Conservation (phyloP, 1,140 invertebrate species). For the Heliconius melpomene region DNA sequence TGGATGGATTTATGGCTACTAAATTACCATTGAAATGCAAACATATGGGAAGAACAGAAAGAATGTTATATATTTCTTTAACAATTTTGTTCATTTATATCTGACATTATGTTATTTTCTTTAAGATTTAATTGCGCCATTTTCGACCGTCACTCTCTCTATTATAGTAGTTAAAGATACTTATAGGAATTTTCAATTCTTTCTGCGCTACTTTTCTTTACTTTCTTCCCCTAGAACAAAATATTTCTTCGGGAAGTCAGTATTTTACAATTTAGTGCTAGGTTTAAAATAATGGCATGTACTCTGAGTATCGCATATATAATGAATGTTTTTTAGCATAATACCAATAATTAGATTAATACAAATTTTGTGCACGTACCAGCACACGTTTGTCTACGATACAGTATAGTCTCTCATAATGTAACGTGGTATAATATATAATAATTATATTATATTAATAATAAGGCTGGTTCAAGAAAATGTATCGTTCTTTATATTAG, state of each 20-base stretch:
- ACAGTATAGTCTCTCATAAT: not conserved
- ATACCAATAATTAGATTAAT: not conserved
- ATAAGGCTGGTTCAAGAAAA: constrained; percentile 6
- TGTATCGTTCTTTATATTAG: not conserved
- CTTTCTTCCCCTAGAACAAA: constrained; percentile 17
- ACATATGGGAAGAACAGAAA: constrained; percentile 7
- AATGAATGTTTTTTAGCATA: not conserved
- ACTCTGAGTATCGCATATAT: constrained; percentile 11
- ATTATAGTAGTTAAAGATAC: not conserved
- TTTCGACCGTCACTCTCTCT: not conserved
- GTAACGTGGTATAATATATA: not conserved
- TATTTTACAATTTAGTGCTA: not conserved
- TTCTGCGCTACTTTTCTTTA: constrained; percentile 16
- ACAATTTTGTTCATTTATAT: not conserved
- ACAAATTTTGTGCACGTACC: not conserved
- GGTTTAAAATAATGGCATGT: not conserved
- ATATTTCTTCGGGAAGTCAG: constrained; percentile 13
- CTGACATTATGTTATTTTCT: not conserved
- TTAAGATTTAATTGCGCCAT: not conserved
- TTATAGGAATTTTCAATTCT: not conserved
- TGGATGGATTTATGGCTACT: not conserved
- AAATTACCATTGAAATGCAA: constrained; percentile 3
- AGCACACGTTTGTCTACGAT: not conserved
- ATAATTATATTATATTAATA: not conserved
- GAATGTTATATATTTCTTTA: not conserved